Base-by-base conservation (phyloP, 2,888 invertebrate genomes). In the Tenthredo mesomela region DNA sequence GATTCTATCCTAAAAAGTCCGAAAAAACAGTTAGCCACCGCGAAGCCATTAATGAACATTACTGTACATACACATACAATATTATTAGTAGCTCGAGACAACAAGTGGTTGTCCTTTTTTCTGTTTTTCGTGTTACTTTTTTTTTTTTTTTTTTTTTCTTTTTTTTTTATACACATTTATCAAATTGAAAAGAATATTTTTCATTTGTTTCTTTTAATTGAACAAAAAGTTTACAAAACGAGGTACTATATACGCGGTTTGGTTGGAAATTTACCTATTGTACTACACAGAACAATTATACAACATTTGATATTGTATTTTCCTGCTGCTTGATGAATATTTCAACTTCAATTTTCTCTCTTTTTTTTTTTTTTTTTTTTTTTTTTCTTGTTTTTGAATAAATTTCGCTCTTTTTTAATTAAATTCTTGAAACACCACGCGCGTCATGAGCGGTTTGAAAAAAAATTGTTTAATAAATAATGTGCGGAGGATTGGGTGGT, bases 91-190 rank as follows among this genome's bases (percentile, higher is more conserved):
- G n/a, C n/a, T 54, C n/a, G 29, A 54, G 18, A n/a, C 54, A 54
- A 54, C 54, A 54, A 54, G 54, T 54, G n/a, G 54, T n/a, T n/a
- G 54, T n/a, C 54, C n/a, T n/a, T 54, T 54, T 50, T 47, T 50
- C n/a, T n/a, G n/a, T n/a, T n/a, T n/a, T n/a, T n/a, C n/a, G n/a
- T n/a, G n/a, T n/a, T n/a, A n/a, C n/a, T n/a, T 18, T 50, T 50
- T 47, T 18, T 0, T 4, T 2, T 47, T 47, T 3, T 47, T 47
- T 47, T 47, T 47, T 47, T 47, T 18, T 47, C 15, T 47, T 47
- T 18, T 50, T n/a, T 50, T 50, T n/a, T 50, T 15, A 15, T 18
- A 50, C 5, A 50, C 50, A 18, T 50, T 18, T 50, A 50, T 50
- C 50, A 4, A 50, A 50, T 50, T 50, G 18, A 50, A 18, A 0